phyloP scores from a whole-genome alignment of 2,113 vertebrate genomes.

The Dunckerocampus dactyliophorus region DNA sequence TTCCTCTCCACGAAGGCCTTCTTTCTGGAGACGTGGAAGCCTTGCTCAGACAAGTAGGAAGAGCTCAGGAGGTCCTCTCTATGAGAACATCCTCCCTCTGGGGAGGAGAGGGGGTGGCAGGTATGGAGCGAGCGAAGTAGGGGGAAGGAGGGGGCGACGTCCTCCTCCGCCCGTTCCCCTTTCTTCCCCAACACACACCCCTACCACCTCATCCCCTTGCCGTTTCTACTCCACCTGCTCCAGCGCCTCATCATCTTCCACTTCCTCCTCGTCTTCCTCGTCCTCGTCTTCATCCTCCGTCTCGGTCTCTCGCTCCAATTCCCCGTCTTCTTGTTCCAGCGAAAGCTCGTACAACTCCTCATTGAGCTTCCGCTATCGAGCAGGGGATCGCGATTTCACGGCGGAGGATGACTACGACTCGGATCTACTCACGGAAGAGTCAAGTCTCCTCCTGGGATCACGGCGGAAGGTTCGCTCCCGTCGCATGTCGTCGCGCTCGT shows the following conservation, averaged over 20 bases:
- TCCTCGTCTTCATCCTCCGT: slow-evolving; percentile 71
- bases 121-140: slow-evolving; percentile 62
- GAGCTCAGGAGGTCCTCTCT: slow-evolving; percentile 66
- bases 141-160: slow-evolving; percentile 62
- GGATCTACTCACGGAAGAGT: slow-evolving; percentile 73
- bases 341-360: slow-evolving; percentile 72
- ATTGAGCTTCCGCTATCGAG: slow-evolving; percentile 70
- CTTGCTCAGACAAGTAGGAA: slow-evolving; percentile 67
- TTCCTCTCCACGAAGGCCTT: slow-evolving; percentile 66
- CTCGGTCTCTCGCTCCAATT: slow-evolving; percentile 71
- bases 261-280: slow-evolving; percentile 66
- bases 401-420: slow-evolving; percentile 68
- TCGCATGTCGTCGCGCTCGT: slow-evolving; percentile 70
- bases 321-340: slow-evolving; percentile 63
- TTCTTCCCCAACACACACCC: slow-evolving; percentile 71
- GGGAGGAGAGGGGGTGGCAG: slow-evolving; percentile 76
- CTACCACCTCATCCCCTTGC: slow-evolving; percentile 70
- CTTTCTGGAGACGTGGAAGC: slow-evolving; percentile 72
- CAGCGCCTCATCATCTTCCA: slow-evolving; percentile 71
- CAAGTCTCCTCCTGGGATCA: slow-evolving; percentile 71
- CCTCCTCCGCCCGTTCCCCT: slow-evolving; percentile 69
- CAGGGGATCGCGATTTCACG: slow-evolving; percentile 49
- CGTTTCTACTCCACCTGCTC: slow-evolving; percentile 70
- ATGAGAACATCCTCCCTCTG: slow-evolving; percentile 74
- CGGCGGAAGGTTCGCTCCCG: slow-evolving; percentile 64